Evolutionary conservation across 1,140 invertebrate species (phyloP).

Genomic region (Cotesia glomerata): DNA sequence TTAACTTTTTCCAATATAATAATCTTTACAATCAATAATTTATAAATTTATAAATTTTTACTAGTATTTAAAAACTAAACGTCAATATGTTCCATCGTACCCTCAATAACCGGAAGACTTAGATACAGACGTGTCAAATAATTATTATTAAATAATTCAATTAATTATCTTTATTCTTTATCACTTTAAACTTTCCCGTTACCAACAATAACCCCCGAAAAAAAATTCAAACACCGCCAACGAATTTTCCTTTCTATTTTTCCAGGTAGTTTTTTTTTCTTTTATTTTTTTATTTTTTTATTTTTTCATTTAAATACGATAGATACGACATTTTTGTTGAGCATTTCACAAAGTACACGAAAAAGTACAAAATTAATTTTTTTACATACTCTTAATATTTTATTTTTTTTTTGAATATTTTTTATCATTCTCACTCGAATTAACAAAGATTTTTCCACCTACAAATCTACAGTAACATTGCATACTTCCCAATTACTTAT

Average conservation of each 20-base stretch:
- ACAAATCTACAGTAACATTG: neutral
- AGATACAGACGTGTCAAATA: conserved; percentile 16
- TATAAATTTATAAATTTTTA: too few relatives aligned
- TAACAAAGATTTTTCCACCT: conserved; percentile 9
- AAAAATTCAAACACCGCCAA: neutral
- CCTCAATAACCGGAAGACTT: conserved; percentile 22
- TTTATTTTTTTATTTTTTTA: neutral
- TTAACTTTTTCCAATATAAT: too few relatives aligned
- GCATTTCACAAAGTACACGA: conserved; percentile 54
- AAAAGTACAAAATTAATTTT: conserved; percentile 62
- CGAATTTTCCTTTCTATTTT: neutral
- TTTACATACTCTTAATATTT: conserved; percentile 52
- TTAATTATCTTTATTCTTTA: neutral
- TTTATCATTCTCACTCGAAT: conserved; percentile 18
- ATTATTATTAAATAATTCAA: conserved; percentile 1
- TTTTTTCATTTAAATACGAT: conserved; percentile 28
- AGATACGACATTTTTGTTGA: conserved; percentile 46
- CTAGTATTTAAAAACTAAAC: too few relatives aligned
- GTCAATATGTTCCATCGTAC: neutral
- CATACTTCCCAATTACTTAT: neutral
- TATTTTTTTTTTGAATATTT: conserved; percentile 34
- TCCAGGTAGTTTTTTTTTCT: neutral
- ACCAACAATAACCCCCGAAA: neutral
- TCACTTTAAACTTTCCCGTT: too few relatives aligned
- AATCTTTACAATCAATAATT: too few relatives aligned